Conservation (phyloP, 2,797 vertebrate genomes). For the Arrhamphus sclerolepis region DNA sequence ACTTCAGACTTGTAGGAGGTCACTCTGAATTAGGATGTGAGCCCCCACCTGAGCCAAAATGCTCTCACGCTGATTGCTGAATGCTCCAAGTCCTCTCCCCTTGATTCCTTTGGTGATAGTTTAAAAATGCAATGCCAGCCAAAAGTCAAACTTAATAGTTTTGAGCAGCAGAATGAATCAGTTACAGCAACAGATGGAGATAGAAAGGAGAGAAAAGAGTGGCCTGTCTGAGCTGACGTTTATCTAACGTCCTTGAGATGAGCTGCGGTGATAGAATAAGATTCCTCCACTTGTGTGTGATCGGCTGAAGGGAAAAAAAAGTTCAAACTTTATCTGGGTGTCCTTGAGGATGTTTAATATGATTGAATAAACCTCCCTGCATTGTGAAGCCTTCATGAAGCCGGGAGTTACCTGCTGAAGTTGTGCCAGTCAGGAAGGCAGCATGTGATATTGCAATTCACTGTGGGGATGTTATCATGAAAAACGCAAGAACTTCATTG, state of each 20-base stretch:
- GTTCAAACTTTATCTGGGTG: conserved; percentile 25
- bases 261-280: conserved; percentile 30
- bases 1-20: conserved; percentile 68
- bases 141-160: conserved; percentile 53
- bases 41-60: conserved; percentile 60
- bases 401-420: conserved; percentile 15
- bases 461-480: too few relatives aligned
- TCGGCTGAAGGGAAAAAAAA: conserved; percentile 8
- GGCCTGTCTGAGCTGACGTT: conserved; percentile 15
- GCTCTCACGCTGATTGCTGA: conserved; percentile 66
- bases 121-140: conserved; percentile 41
- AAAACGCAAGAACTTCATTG: too few relatives aligned
- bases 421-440: too few relatives aligned
- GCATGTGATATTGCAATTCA: too few relatives aligned
- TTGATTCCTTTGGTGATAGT: conserved; percentile 55
- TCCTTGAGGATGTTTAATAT: conserved; percentile 41
- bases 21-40: conserved; percentile 59
- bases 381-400: neutral
- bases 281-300: conserved; percentile 17
- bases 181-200: conserved; percentile 31
- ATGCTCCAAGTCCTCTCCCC: conserved; percentile 42
- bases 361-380: conserved; percentile 4
- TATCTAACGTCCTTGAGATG: conserved; percentile 55
- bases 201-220: conserved; percentile 16
- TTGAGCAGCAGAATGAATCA: conserved; percentile 23